Evolutionary conservation across 2,113 vertebrate genomes (phyloP).

Genomic region (Montifringilla adamsi): DNA sequence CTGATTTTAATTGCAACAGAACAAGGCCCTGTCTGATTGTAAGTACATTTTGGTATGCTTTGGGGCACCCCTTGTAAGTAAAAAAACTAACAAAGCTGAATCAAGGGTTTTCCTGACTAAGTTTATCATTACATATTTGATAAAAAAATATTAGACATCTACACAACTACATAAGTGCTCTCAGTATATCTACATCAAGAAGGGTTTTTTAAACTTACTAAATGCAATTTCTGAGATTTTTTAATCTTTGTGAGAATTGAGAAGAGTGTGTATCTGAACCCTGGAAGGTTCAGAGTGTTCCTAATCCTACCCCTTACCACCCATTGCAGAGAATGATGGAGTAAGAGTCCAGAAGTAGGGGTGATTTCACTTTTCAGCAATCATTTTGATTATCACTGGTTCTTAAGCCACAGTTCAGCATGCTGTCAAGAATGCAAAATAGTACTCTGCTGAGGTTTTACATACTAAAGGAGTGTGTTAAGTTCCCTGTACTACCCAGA

Average conservation of each 20-base stretch:
- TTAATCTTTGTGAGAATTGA: neutral
- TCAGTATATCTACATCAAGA: neutral
- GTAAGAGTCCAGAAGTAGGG: neutral
- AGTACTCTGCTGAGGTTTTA: neutral
- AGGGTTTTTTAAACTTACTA: neutral
- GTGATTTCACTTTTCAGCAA: neutral
- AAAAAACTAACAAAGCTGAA: neutral
- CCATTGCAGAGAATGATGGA: neutral
- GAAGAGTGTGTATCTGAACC: neutral
- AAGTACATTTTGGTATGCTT: neutral
- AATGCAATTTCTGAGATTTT: neutral
- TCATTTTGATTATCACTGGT: neutral
- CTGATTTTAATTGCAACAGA: neutral
- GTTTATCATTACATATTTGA: neutral
- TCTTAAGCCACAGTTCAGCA: neutral
- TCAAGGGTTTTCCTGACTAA: neutral
- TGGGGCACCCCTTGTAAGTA: neutral
- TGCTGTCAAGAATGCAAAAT: neutral
- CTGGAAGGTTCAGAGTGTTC: neutral
- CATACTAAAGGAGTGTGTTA: neutral
- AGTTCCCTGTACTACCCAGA: neutral
- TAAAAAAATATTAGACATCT: neutral
- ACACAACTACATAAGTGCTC: neutral
- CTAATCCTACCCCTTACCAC: rapidly evolving
- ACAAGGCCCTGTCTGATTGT: neutral